phyloP scores from a whole-genome alignment of 2,797 vertebrate genomes.

The Sebastes kiyomatsui region DNA sequence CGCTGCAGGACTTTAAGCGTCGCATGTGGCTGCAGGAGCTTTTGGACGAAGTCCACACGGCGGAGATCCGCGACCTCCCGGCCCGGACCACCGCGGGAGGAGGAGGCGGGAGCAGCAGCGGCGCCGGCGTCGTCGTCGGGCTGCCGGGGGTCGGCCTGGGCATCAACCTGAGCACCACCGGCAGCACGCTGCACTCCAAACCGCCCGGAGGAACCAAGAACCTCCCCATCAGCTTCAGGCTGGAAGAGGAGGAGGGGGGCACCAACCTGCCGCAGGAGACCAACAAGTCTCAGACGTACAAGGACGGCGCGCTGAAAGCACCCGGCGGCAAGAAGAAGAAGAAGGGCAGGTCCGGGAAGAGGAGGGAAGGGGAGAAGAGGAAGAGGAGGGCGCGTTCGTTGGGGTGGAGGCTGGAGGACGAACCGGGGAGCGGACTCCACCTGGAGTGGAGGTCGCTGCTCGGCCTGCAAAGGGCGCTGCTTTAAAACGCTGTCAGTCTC shows the following conservation, averaged over 20 bases:
- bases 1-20: slow-evolving; percentile 91
- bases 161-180: slow-evolving; percentile 68
- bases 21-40: slow-evolving; percentile 94
- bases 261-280: slow-evolving; percentile 94
- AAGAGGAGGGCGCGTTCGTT: slow-evolving; percentile 88
- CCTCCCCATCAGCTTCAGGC: slow-evolving; percentile 83
- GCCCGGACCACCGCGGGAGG: slow-evolving; percentile 59
- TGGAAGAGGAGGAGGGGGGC: slow-evolving; percentile 90
- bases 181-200: slow-evolving; percentile 88
- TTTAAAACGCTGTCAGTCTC: slow-evolving; percentile 83
- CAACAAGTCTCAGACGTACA: slow-evolving; percentile 91
- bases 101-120: slow-evolving; percentile 33
- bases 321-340: slow-evolving; percentile 89
- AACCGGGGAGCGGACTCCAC: slow-evolving; percentile 67
- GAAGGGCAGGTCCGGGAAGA: slow-evolving; percentile 88
- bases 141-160: slow-evolving; percentile 45
- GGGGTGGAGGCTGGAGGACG: slow-evolving; percentile 42
- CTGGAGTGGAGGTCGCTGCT: slow-evolving; percentile 75
- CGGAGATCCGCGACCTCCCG: slow-evolving; percentile 87
- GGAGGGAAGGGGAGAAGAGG: slow-evolving; percentile 93
- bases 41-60: slow-evolving; percentile 93
- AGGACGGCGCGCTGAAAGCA: slow-evolving; percentile 85
- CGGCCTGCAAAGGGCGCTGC: slow-evolving; percentile 68
- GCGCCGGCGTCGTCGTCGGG: slow-evolving; percentile 31
- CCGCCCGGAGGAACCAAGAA: slow-evolving; percentile 91